A percentile compares a stretch with the other conserved stretches of the same genome.
Evolutionary conservation across 2,797 vertebrate species (phyloP).

Genomic region (Ctenochaetus hawaiiensis): DNA sequence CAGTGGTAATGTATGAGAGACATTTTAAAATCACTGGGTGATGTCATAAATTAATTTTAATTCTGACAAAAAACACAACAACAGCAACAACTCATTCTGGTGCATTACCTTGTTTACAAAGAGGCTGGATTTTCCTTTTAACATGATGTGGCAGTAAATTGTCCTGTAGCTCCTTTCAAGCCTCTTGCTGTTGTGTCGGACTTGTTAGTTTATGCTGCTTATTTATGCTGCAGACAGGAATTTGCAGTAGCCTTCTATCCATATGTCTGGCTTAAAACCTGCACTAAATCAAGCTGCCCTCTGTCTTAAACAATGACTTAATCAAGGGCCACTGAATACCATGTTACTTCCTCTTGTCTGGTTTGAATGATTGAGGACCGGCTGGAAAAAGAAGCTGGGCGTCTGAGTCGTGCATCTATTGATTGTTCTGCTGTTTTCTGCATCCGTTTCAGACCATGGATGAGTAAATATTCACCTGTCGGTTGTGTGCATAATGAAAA

Average conservation of each 20-base stretch:
- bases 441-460: neutral
- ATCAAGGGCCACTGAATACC: conserved; percentile 1
- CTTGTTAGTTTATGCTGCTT: conserved; percentile 12
- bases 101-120: conserved; percentile 7
- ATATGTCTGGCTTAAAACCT: conserved; percentile 15
- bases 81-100: conserved; percentile 22
- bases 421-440: conserved; percentile 15
- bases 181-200: conserved; percentile 8
- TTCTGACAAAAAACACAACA: neutral
- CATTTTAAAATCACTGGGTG: conserved; percentile 38
- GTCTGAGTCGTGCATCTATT: conserved; percentile 13
- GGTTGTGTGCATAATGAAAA: neutral
- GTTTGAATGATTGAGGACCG: conserved; percentile 32
- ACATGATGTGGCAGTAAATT: conserved; percentile 23
- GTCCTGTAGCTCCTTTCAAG: conserved; percentile 21
- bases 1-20: conserved; percentile 27
- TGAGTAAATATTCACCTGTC: neutral
- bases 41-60: conserved; percentile 35
- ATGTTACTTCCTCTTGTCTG: conserved; percentile 1
- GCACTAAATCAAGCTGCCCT: conserved; percentile 28
- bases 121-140: conserved; percentile 23
- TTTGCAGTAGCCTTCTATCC: conserved; percentile 19
- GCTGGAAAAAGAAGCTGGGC: neutral
- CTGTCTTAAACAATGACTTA: conserved; percentile 34
- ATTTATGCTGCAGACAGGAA: conserved; percentile 32